Evolutionary conservation across 2,888 invertebrate species (phyloP), one percentile per base, ranked within the genome.

Genomic region (Rhagophthalmus giganteus): DNA sequence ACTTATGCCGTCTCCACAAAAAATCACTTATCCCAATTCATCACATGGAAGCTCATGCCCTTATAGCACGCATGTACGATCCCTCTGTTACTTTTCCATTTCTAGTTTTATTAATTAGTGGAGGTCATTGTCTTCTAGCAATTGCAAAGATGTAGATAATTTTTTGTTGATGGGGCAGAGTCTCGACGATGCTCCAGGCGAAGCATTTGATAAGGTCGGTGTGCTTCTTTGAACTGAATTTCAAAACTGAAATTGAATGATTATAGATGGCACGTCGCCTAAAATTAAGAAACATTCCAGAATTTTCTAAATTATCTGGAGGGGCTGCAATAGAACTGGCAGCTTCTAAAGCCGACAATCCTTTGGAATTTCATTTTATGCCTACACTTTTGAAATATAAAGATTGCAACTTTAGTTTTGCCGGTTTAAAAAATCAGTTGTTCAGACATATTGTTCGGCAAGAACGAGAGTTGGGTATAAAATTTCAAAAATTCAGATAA

Each of bases 1-100:
- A 86, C 66, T 72, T 95, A 35, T 84, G 87, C 11, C 79, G 77
- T 59, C 75, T 77, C 40, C 77, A 82, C 56, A 75, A 79, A 0
- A 91, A 88, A 71, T 94, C 94, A 0, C 76, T 98, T 56, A 90
- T 99, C 69, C 95, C 98, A 0, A 87, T 99, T 50, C 98, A 99
- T 78, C 99, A 99, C 66, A 99, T 99, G 99, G 89, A 97, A 79
- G 98, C 99, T 1, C 99, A 99, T 79, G 95, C 98, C 2, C 77
- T 99, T 47, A 90, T 90, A 9, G 87, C 85, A 12, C 81, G 96
- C 69, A 86, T 96, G 84, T 77, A 80, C 10, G 72, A 84, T 47
- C 75, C 76, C 72, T 58, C 82, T 59, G 76, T 94, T 37, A 77
- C 85, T 46, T 96, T 89, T 78, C 98, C 98, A 13, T 98, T 88